Evolutionary conservation across 2,797 vertebrate genomes (phyloP).

Genomic region (Anguilla obscura): DNA sequence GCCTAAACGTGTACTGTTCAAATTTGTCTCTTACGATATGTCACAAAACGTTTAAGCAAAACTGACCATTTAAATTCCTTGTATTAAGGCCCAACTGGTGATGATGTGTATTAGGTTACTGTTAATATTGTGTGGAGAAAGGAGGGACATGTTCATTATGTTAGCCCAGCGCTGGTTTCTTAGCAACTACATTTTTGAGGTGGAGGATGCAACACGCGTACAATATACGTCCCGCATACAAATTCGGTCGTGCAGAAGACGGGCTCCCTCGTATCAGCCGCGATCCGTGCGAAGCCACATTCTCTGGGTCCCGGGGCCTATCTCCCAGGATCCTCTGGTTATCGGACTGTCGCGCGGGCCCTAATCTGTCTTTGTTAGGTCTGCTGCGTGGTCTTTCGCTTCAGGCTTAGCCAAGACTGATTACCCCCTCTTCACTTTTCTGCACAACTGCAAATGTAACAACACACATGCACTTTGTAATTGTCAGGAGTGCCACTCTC

Average conservation of each 20-base stretch:
- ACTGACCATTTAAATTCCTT: not conserved
- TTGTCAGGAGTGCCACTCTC: slow-evolving; percentile 60
- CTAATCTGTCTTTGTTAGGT: slow-evolving; percentile 75
- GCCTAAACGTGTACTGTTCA: no score
- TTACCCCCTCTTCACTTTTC: slow-evolving; percentile 61
- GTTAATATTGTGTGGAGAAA: not conserved
- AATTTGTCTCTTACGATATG: no score
- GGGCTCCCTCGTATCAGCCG: slow-evolving; percentile 44
- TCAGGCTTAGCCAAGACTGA: slow-evolving; percentile 67
- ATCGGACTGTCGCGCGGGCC: slow-evolving; percentile 59
- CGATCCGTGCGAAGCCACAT: slow-evolving; percentile 53
- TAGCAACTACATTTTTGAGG: not conserved
- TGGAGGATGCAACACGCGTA: not conserved
- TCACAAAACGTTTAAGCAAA: not conserved
- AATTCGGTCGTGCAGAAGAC: not conserved
- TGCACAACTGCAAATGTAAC: slow-evolving; percentile 61
- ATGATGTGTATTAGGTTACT: not conserved
- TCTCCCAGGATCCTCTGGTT: slow-evolving; percentile 57
- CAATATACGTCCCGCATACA: not conserved
- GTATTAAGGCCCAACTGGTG: not conserved
- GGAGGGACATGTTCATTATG: not conserved
- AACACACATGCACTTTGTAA: slow-evolving; percentile 62
- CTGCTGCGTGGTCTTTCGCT: slow-evolving; percentile 52
- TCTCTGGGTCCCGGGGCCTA: not conserved
- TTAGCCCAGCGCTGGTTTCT: not conserved